Percentiles rank a stretch among this genome's conserved stretches.
Evolutionary conservation across 2,888 invertebrate genomes (phyloP).

Genomic region (Arctia plantaginis): DNA sequence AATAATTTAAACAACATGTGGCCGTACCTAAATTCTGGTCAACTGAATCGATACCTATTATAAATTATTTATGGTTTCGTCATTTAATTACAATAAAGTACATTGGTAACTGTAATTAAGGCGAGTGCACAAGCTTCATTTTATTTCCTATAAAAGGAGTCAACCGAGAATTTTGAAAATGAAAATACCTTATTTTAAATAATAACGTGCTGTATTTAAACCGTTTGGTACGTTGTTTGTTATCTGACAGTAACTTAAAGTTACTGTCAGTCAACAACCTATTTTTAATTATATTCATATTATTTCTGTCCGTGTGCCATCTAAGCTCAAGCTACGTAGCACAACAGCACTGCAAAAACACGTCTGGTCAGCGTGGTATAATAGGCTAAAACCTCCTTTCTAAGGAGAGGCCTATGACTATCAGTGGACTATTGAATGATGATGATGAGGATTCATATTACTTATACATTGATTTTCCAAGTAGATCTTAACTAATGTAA

Average conservation of each 20-base stretch:
- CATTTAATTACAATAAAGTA: background rate
- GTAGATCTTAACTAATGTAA: background rate
- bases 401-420: too few relatives aligned
- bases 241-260: too few relatives aligned
- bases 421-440: too few relatives aligned
- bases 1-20: slow-evolving; percentile 27
- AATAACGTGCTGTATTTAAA: background rate
- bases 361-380: too few relatives aligned
- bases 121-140: background rate
- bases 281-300: background rate
- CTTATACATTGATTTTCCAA: background rate
- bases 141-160: background rate
- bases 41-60: slow-evolving; percentile 18
- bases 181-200: background rate
- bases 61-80: slow-evolving; percentile 13
- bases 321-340: too few relatives aligned
- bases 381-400: too few relatives aligned
- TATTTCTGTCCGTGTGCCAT: too few relatives aligned
- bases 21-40: slow-evolving; percentile 24
- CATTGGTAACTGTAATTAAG: background rate
- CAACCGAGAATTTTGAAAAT: background rate
- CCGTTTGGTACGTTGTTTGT: background rate
- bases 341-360: too few relatives aligned
- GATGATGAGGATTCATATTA: too few relatives aligned
- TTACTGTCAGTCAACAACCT: background rate